Base-by-base conservation (phyloP, 2,888 invertebrate genomes). In the Drosophila meridionalis region DNA sequence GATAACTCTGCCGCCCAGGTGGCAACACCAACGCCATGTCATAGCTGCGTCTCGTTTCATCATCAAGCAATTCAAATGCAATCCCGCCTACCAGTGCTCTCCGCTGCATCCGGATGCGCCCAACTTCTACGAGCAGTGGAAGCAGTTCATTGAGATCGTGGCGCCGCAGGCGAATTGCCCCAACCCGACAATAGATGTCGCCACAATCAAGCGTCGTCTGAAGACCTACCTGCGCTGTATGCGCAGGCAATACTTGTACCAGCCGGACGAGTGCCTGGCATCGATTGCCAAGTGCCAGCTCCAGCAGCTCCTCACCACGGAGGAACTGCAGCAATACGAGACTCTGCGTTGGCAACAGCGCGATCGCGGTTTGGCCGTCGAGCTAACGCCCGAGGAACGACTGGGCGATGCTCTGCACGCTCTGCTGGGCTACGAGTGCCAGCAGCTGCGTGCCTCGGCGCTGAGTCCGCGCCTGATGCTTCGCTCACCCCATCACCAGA, bases 401-500 rank as follows among this genome's bases (percentile, higher is more conserved):
- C 40, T 57, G 1, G 58, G 50, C 5, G 83, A 85, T 53, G 76
- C 58, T 0, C 32, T 84, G 20, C 36, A 53, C 1, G 85, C 36
- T 4, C 64, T 83, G 67, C 9, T 77, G 30, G 83, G 88, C 4
- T 32, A 38, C 7, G 80, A 74, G 36, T 80, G 86, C 32, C 43
- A 34, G 2, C 80, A 77, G 8, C 36, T 88, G 20, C 56, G 48
- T 3, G 26, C 28, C 0, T 82, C 86, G 0, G 11, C 63, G 0
- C 1, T 42, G n/a, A 50, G 34, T 2, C n/a, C 53, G 0, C 62
- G 72, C 0, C 42, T 87, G 6, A 57, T 63, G 20, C 38, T 87
- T 1, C 79, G 87, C 2, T 72, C 38, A 6, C 85, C 88, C 4
- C 69, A 73, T 2, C 67, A 79, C 11, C 83, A 87, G 72, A 52